Evolutionary conservation across 2,888 invertebrate species (phyloP), one percentile per base, ranked within the genome.

Genomic region (Acanthosoma haemorrhoidale): DNA sequence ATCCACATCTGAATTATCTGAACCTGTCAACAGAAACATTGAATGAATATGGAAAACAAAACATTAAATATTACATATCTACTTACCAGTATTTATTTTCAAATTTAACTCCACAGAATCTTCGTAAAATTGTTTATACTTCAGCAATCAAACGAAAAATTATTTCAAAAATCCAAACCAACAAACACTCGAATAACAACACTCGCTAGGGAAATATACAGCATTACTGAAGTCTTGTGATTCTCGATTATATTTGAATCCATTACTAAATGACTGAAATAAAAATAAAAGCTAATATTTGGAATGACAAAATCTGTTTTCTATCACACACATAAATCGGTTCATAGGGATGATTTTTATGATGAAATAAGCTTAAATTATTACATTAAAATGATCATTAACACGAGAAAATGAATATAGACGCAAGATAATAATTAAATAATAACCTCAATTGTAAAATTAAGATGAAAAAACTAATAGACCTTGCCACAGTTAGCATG

Each of bases 1-100:
- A 36, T 66, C 66, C 59, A 64, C 59, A 43, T 67, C 67, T 34
- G 70, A 70, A 34, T 41, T 59, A 39, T 70, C 70, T 25, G 70
- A 70, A 31, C 59, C 70, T 59, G 66, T 38, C 38, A 64, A 64
- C 64, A 64, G 39, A 64, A 64, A 21, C 38, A 64, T 15, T 25
- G 31, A 41, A 41, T 29, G 31, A 64, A 41, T 29, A 51, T 25
- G n/a, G 18, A 13, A 25, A 64, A 38, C 34, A 41, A 64, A 9
- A 5, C 25, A 41, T 15, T 29, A 39, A 64, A 41, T 39, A 41
- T 36, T 29, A 64, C 64, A 41, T 18, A 51, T 57, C 32, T 67
- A 67, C 67, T 67, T 67, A 67, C 67, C 67, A 31, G 43, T 18
- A 16, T 43, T 43, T 11, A 64, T 31, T 64, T 64, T 18, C 29